Evolutionary conservation across 2,113 vertebrate genomes (phyloP).

Genomic region (Mesoclemmys tuberculata): DNA sequence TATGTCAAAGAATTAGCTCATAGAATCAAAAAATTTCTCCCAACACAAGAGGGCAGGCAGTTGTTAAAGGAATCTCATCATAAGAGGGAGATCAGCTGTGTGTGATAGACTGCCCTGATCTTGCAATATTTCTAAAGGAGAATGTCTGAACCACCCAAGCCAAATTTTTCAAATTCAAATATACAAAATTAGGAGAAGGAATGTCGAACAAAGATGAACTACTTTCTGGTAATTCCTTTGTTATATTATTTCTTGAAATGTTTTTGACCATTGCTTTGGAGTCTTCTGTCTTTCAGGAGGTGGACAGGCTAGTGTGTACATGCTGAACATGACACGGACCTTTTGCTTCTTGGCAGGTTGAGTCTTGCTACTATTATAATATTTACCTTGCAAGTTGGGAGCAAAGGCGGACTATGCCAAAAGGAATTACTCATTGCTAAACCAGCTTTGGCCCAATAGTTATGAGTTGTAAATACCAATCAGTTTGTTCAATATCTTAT

Average conservation of each 20-base stretch:
- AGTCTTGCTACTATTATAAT: too few species aligned
- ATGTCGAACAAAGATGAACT: neutral
- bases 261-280: neutral
- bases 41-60: neutral
- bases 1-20: neutral
- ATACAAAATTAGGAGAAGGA: accelerated
- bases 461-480: neutral
- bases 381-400: neutral
- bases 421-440: neutral
- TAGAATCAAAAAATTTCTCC: neutral
- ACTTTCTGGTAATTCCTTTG: accelerated
- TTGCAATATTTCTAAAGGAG: neutral
- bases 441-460: neutral
- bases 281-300: accelerated
- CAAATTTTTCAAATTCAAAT: accelerated
- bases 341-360: too few species aligned
- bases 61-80: neutral
- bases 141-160: neutral
- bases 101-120: too few species aligned
- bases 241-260: neutral
- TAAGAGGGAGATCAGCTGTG: neutral
- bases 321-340: neutral
- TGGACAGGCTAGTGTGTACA: neutral
- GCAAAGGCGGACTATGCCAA: neutral
- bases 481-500: neutral